Conservation (phyloP, 2,888 invertebrate genomes). For the Drosophila greeni region DNA sequence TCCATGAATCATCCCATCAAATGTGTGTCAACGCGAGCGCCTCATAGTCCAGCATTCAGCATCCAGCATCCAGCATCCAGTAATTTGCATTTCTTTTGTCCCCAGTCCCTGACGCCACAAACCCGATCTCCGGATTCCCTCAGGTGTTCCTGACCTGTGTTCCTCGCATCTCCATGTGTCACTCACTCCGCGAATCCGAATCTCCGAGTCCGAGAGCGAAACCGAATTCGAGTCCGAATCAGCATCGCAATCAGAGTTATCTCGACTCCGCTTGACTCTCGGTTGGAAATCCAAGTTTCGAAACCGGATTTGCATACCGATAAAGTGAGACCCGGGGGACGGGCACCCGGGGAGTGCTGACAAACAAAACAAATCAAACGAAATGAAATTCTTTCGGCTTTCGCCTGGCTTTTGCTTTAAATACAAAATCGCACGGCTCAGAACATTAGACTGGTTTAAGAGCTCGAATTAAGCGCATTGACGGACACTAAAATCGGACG, state of each 20-base stretch:
- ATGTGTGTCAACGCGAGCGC: slow-evolving; percentile 56
- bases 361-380: slow-evolving; percentile 39
- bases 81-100: slow-evolving; percentile 54
- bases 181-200: slow-evolving; percentile 50
- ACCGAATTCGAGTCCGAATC: slow-evolving; percentile 34
- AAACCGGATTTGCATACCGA: slow-evolving; percentile 63
- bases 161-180: slow-evolving; percentile 18
- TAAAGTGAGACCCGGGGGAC: background rate
- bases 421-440: slow-evolving; percentile 64
- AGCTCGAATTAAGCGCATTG: slow-evolving; percentile 56
- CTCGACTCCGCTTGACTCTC: slow-evolving; percentile 34
- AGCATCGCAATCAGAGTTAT: slow-evolving; percentile 41
- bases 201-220: slow-evolving; percentile 51
- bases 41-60: slow-evolving; percentile 42
- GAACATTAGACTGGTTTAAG: slow-evolving; percentile 69
- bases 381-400: slow-evolving; percentile 49
- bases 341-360: slow-evolving; percentile 3
- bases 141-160: slow-evolving; percentile 33
- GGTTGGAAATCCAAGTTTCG: slow-evolving; percentile 52
- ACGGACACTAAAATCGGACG: slow-evolving; percentile 21
- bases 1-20: slow-evolving; percentile 51
- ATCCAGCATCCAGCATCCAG: slow-evolving; percentile 10
- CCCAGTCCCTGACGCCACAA: slow-evolving; percentile 47
- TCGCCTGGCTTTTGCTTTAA: slow-evolving; percentile 56
- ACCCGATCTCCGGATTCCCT: slow-evolving; percentile 47